Base-by-base conservation (phyloP, 53 echinoderm and acorn worm genomes). In the Temnopleurus reevesii region DNA sequence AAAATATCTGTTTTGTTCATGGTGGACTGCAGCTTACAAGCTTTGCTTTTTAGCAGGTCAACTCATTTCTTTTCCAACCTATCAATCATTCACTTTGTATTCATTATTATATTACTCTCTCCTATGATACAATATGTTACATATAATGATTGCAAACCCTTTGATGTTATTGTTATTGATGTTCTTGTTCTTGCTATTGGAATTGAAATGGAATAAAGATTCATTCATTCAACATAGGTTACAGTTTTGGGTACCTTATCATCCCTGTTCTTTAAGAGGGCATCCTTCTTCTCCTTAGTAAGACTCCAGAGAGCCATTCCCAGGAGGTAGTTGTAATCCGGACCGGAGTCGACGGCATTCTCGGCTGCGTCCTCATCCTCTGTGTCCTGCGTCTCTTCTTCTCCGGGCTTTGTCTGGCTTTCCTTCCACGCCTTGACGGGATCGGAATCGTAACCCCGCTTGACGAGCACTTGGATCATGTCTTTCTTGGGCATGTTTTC, bases 401-500 rank as follows among this genome's bases (percentile, higher is more conserved):
- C 38, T 2, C 12, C 61, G 26, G 61, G 45, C 90, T 95, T 95
- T 53, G 55, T 44, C 80, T 93, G 91, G 53, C 91, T 76, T 31
- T 93, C 94, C 90, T 94, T 96, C 96, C 96, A 96, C 5, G 90
- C 83, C 89, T 93, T 96, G 81, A 99, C 92, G 0, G 99, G 99
- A 81, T 99, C 99, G 3, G 96, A 96, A 84, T 99, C 99, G 59
- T 83, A 99, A 56, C 99, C 99, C 28, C 93, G 93, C 65, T 94
- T 86, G 4, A 94, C 54, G 57, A 99, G 91, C 30, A 90, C 55
- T 12, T 92, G 86, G 77, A 98, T 98, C 98, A 98, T 95, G 59
- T 98, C 98, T 35, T 90, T 91, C 90, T 95, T 98, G 59, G 94
- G 89, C 91, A 95, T 98, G 91, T 98, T 98, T 81, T 98, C 98